Evolutionary conservation across 2,113 vertebrate species (phyloP).

Genomic region (Bostrychus sinensis): DNA sequence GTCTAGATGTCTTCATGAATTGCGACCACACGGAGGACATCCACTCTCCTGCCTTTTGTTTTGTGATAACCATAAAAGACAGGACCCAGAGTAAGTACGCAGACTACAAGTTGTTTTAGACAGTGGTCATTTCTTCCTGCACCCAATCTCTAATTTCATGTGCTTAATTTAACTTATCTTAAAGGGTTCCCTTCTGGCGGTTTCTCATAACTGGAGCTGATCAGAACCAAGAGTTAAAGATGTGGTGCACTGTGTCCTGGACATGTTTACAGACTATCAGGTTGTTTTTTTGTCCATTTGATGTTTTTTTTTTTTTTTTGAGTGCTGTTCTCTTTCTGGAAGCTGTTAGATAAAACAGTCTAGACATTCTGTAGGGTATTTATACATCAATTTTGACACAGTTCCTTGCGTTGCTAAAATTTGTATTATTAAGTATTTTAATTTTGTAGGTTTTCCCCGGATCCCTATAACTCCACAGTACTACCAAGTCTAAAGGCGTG

Average conservation of each 20-base stretch:
- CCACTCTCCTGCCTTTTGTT: conserved; percentile 96
- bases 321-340: background rate
- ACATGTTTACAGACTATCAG: conserved; percentile 95
- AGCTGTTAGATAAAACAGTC: background rate
- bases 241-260: conserved; percentile 99
- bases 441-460: conserved; percentile 88
- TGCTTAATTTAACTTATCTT: conserved; percentile 7
- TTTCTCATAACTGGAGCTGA: conserved; percentile 97
- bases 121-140: background rate
- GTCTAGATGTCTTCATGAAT: conserved; percentile 92
- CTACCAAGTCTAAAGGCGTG: conserved; percentile 93
- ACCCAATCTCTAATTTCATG: background rate
- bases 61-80: conserved; percentile 98
- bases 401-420: too few species aligned
- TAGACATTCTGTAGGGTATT: too few species aligned
- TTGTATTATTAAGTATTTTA: too few species aligned
- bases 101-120: too few species aligned
- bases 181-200: conserved; percentile 95
- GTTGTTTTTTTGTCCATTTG: conserved; percentile 59
- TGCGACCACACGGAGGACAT: conserved; percentile 90
- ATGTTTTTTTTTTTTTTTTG: background rate
- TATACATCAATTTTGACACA: too few species aligned
- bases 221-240: conserved; percentile 95
- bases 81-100: conserved; percentile 94
- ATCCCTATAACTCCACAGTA: conserved; percentile 87